A percentile compares a stretch with the other conserved stretches of the same genome.
Conservation (phyloP, 2,888 invertebrate species). For the Lagria hirta region DNA sequence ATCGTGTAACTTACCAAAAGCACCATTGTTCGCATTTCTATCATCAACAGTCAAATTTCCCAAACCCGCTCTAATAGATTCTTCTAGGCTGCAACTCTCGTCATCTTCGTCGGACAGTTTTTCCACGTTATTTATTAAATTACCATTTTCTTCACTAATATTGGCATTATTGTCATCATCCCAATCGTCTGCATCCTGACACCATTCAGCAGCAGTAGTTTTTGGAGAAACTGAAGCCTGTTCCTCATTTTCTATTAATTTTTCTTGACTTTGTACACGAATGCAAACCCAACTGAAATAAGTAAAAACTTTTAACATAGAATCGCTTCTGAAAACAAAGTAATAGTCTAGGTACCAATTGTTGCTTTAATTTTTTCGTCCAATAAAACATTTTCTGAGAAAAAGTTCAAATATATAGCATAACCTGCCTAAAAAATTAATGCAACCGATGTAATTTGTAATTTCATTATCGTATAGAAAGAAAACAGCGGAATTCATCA, state of each 20-base stretch:
- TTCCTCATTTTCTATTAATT: constrained; percentile 31
- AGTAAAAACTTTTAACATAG: too few species aligned
- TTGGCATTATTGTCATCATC: constrained; percentile 53
- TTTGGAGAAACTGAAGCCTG: constrained; percentile 35
- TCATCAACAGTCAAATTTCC: constrained; percentile 60
- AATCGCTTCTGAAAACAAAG: too few species aligned
- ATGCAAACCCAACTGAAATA: constrained; percentile 72
- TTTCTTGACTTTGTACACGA: constrained; percentile 69
- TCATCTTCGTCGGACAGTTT: constrained; percentile 52
- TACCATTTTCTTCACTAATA: constrained; percentile 72
- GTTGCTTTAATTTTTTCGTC: too few species aligned
- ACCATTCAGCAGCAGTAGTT: constrained; percentile 61
- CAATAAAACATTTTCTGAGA: too few species aligned
- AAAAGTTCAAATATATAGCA: too few species aligned
- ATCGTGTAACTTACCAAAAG: constrained; percentile 53
- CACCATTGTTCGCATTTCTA: constrained; percentile 59
- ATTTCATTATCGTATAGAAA: too few species aligned
- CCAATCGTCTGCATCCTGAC: constrained; percentile 67
- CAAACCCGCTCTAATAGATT: constrained; percentile 59
- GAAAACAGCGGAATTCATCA: too few species aligned
- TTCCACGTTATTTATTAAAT: constrained; percentile 58
- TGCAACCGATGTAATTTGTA: too few species aligned
- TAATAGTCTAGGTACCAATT: too few species aligned
- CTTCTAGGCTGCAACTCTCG: constrained; percentile 54
- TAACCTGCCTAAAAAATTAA: too few species aligned